Conservation (phyloP, 1,140 invertebrate species). For the Drosophila teissieri region DNA sequence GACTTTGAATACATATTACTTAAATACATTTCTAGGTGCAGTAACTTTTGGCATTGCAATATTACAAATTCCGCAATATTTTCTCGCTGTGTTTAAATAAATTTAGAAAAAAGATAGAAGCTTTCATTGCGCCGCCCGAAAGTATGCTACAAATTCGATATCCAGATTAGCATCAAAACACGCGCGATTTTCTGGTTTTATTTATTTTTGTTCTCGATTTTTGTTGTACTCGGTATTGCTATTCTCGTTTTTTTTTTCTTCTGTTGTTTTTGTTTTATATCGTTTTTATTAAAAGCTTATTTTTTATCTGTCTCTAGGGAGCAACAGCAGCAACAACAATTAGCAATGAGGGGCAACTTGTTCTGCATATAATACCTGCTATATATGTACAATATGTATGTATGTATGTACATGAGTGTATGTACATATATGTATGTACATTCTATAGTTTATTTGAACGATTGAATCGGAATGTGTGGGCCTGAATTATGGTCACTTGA, state of each 20-base stretch:
- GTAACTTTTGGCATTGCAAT: too few species aligned
- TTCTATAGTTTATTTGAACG: not conserved
- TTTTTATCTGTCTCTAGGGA: slow-evolving; percentile 15
- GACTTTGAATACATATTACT: too few species aligned
- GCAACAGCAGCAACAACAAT: slow-evolving; percentile 19
- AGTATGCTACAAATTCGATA: slow-evolving; percentile 40
- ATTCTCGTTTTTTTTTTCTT: slow-evolving; percentile 22
- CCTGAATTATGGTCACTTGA: slow-evolving; percentile 14
- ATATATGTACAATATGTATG: too few species aligned
- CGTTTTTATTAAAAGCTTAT: slow-evolving; percentile 31
- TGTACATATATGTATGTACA: not conserved
- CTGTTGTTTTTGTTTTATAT: slow-evolving; percentile 22
- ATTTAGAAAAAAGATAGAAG: slow-evolving; percentile 20
- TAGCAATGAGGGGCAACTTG: slow-evolving; percentile 48
- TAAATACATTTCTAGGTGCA: too few species aligned
- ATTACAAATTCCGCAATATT: too few species aligned
- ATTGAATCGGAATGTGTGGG: slow-evolving; percentile 28
- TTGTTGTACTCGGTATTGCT: slow-evolving; percentile 16
- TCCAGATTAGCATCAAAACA: slow-evolving; percentile 25
- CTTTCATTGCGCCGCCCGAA: slow-evolving; percentile 23
- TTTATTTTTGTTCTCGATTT: slow-evolving; percentile 1
- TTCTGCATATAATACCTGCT: slow-evolving; percentile 17
- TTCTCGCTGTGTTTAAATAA: not conserved
- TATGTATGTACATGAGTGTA: not conserved
- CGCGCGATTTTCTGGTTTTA: slow-evolving; percentile 17